phyloP scores from a whole-genome alignment of 1,140 invertebrate genomes.

The Apocrypta bakeri region DNA sequence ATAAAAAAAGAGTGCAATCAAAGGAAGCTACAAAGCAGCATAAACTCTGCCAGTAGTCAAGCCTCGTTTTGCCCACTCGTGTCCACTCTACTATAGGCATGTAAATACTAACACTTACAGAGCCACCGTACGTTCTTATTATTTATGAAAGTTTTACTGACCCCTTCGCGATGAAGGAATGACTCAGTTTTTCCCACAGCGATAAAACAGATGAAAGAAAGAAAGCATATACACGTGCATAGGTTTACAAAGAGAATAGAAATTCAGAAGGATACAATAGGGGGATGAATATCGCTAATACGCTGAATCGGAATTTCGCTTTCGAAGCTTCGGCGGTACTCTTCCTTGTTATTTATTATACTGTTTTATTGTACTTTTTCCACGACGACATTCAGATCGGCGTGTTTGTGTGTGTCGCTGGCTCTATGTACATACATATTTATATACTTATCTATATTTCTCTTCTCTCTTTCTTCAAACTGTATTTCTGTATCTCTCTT shows the following conservation, averaged over 20 bases:
- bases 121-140: no score
- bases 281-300: no score
- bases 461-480: background rate
- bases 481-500: constrained; percentile 12
- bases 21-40: background rate
- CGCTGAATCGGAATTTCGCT: background rate
- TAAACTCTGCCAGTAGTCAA: background rate
- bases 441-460: constrained; percentile 30
- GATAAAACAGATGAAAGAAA: background rate
- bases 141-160: background rate
- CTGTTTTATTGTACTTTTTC: background rate
- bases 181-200: background rate
- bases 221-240: background rate
- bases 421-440: background rate
- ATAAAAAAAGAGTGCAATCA: background rate
- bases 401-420: constrained; percentile 39
- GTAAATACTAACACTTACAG: no score
- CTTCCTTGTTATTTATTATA: no score
- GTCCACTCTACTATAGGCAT: background rate
- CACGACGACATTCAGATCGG: background rate
- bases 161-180: background rate
- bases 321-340: background rate
- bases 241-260: background rate
- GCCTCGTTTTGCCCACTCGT: background rate
- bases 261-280: background rate